phyloP scores from a whole-genome alignment of 2,797 vertebrate genomes.

The Hephaestus fuliginosus region DNA sequence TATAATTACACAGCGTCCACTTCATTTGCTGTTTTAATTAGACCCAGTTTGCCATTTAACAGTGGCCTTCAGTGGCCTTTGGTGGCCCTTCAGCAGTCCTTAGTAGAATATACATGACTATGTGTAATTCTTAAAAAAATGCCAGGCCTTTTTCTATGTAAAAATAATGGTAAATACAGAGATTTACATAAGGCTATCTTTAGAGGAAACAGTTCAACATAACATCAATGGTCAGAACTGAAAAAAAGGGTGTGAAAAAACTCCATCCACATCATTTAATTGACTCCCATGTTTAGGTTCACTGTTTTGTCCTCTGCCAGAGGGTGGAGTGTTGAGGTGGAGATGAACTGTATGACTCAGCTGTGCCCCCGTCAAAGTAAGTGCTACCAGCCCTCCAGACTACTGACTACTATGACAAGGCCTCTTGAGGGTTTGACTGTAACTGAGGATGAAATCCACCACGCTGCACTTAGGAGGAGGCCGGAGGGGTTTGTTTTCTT shows the following conservation, averaged over 20 bases:
- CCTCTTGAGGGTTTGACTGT: constrained; percentile 51
- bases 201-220: constrained; percentile 13
- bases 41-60: constrained; percentile 57
- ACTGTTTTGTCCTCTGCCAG: constrained; percentile 40
- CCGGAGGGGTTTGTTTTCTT: constrained; percentile 2
- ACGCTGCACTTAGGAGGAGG: constrained; percentile 24
- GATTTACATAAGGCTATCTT: constrained; percentile 8
- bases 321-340: constrained; percentile 66
- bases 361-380: constrained; percentile 57
- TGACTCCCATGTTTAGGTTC: constrained; percentile 22
- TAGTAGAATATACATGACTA: constrained; percentile 39
- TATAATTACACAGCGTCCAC: constrained; percentile 62
- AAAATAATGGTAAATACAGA: constrained; percentile 5
- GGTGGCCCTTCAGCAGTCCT: constrained; percentile 32
- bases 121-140: constrained; percentile 25
- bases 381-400: constrained; percentile 55
- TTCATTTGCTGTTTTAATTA: constrained; percentile 74
- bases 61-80: constrained; percentile 49
- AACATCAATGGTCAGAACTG: not conserved
- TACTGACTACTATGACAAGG: constrained; percentile 46
- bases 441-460: constrained; percentile 56
- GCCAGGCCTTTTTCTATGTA: not conserved
- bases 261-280: constrained; percentile 20
- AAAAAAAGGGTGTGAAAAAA: constrained; percentile 16
- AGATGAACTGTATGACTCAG: constrained; percentile 69